These are phyloP conservation scores for Eulemur mongoz DNA, from an alignment of 2,797 vertebrate genomes.

Conservation along the genomic window DNA sequence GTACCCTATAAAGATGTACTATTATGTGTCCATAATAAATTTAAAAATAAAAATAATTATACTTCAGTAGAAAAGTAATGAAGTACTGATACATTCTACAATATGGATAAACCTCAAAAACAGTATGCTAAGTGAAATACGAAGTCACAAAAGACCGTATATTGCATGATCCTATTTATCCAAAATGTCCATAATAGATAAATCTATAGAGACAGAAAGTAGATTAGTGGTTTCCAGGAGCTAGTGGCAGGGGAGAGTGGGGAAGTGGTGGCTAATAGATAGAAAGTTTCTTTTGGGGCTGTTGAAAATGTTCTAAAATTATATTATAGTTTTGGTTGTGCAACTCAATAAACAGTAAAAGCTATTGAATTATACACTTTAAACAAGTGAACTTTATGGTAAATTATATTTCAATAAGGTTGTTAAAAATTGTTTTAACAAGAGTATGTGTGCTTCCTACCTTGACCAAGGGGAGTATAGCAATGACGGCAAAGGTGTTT, in stretches of 20 bases:
- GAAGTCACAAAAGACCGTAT: background rate
- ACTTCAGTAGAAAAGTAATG: background rate
- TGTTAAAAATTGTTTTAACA: background rate
- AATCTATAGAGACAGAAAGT: background rate
- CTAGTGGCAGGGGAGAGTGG: background rate
- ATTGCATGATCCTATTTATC: background rate
- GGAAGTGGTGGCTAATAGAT: background rate
- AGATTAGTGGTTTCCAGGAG: background rate
- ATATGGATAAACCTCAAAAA: background rate
- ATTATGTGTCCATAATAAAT: background rate
- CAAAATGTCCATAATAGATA: background rate
- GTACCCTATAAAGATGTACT: background rate
- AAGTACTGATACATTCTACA: background rate
- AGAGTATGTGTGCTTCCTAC: background rate
- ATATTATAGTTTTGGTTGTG: background rate
- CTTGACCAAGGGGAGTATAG: background rate
- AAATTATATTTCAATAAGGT: background rate
- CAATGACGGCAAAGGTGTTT: background rate
- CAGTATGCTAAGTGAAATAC: background rate
- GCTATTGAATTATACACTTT: background rate
- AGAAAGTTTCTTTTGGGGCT: background rate
- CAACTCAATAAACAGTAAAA: background rate
- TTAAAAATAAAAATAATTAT: background rate
- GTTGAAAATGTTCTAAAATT: conserved; percentile 12
- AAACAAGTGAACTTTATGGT: background rate